Percentiles rank a stretch among this genome's conserved stretches.
phyloP scores from a whole-genome alignment of 1,140 invertebrate species.

The Wasmannia auropunctata region DNA sequence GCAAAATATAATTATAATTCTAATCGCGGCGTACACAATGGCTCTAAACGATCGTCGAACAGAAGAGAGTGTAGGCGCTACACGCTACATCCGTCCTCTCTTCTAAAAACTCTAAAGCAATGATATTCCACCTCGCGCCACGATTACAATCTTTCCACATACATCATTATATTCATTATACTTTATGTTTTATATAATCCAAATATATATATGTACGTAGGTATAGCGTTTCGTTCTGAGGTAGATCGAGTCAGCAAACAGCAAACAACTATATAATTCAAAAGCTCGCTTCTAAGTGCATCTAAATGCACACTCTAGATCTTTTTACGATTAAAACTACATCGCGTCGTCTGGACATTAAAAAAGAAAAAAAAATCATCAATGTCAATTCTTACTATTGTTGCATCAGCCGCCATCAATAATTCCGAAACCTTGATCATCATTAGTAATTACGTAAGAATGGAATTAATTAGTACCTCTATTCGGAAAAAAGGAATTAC shows the following conservation, averaged over 20 bases:
- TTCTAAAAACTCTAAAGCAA: constrained; percentile 35
- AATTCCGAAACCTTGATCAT: constrained; percentile 48
- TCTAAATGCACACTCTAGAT: constrained; percentile 38
- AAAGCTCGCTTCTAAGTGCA: constrained; percentile 49
- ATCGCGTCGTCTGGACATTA: constrained; percentile 24
- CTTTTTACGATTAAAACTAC: constrained; percentile 45
- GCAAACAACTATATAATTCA: constrained; percentile 47
- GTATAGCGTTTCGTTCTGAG: constrained; percentile 81
- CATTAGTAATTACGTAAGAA: neutral
- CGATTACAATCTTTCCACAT: constrained; percentile 43
- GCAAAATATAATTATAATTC: constrained; percentile 50
- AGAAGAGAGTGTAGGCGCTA: neutral
- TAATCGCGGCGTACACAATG: constrained; percentile 37
- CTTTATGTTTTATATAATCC: constrained; percentile 23
- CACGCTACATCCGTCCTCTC: neutral
- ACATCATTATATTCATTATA: neutral
- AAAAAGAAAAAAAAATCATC: constrained; percentile 40
- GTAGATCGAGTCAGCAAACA: constrained; percentile 81
- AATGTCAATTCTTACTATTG: constrained; percentile 43
- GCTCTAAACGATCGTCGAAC: constrained; percentile 33
- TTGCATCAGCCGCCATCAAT: constrained; percentile 44
- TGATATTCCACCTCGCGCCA: constrained; percentile 9
- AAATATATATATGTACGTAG: constrained; percentile 19
- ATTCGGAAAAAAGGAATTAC: neutral
- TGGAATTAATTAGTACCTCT: neutral